phyloP scores from a whole-genome alignment of 2,888 invertebrate species.

The Cheilosia pagana region DNA sequence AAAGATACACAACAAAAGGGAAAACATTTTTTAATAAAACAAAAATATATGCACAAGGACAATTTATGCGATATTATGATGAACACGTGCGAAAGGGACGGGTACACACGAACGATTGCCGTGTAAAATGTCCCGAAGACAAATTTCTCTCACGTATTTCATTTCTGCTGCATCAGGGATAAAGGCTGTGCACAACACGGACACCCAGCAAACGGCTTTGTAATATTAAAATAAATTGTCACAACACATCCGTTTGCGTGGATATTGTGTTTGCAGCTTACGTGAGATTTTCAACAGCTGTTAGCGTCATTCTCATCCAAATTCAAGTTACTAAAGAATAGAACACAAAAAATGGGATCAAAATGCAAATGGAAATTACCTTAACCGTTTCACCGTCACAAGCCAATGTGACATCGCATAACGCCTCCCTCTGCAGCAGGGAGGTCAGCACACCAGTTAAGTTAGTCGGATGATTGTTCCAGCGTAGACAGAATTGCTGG shows the following conservation, averaged over 20 bases:
- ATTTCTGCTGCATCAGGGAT: constrained; percentile 66
- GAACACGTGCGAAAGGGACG: constrained; percentile 12
- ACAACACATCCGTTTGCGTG: constrained; percentile 58
- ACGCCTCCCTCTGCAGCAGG: constrained; percentile 93
- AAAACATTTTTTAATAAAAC: constrained; percentile 33
- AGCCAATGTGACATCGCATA: constrained; percentile 96
- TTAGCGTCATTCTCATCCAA: background rate
- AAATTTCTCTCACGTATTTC: constrained; percentile 75
- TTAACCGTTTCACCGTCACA: constrained; percentile 95
- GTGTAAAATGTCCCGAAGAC: constrained; percentile 51
- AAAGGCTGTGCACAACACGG: constrained; percentile 23
- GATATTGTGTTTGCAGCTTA: constrained; percentile 36
- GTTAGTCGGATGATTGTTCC: constrained; percentile 97
- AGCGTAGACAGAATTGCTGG: constrained; percentile 95
- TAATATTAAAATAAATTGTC: constrained; percentile 72
- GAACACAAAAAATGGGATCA: background rate
- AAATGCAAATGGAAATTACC: constrained; percentile 82
- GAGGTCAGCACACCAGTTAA: constrained; percentile 95
- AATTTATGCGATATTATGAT: constrained; percentile 11
- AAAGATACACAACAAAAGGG: constrained; percentile 78
- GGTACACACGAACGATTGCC: constrained; percentile 8
- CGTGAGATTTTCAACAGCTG: constrained; percentile 38
- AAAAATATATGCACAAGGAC: constrained; percentile 11
- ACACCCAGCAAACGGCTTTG: constrained; percentile 51
- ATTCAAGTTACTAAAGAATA: background rate